Percentiles rank a stretch among this genome's conserved stretches.
These are phyloP conservation scores for Pteria penguin DNA, from an alignment of 2,888 invertebrate genomes.

Conservation along the genomic window DNA sequence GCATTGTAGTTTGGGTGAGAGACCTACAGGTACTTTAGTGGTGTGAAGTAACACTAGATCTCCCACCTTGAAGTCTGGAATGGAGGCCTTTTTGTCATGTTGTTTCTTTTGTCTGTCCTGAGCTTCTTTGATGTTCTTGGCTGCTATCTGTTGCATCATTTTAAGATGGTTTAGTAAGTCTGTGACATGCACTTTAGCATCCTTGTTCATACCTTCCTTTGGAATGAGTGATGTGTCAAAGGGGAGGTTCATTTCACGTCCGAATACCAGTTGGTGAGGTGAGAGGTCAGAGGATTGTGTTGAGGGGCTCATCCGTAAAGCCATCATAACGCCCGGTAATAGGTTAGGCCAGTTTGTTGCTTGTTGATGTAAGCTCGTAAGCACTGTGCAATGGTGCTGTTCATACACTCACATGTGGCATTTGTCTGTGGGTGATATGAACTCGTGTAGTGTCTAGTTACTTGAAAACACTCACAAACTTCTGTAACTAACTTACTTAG, in stretches of 20 bases:
- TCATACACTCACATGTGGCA: constrained; percentile 49
- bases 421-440: constrained; percentile 52
- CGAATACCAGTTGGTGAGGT: constrained; percentile 49
- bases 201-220: constrained; percentile 39
- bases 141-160: constrained; percentile 24
- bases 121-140: constrained; percentile 16
- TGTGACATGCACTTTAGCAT: constrained; percentile 42
- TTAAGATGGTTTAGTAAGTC: constrained; percentile 34
- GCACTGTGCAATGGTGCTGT: constrained; percentile 47
- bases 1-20: constrained; percentile 25
- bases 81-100: neutral
- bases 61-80: neutral
- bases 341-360: constrained; percentile 44
- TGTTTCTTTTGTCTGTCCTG: constrained; percentile 17
- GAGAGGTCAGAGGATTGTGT: constrained; percentile 50
- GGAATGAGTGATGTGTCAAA: constrained; percentile 41
- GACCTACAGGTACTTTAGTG: neutral
- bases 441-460: constrained; percentile 43
- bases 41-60: neutral
- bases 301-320: constrained; percentile 46
- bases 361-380: constrained; percentile 41
- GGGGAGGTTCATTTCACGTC: constrained; percentile 48
- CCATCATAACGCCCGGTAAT: constrained; percentile 53
- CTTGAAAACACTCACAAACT: constrained; percentile 49
- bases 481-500: constrained; percentile 46